Percentiles rank a stretch among this genome's conserved stretches.
Conservation (phyloP, 2,113 vertebrate species). For the Theristicus caerulescens region DNA sequence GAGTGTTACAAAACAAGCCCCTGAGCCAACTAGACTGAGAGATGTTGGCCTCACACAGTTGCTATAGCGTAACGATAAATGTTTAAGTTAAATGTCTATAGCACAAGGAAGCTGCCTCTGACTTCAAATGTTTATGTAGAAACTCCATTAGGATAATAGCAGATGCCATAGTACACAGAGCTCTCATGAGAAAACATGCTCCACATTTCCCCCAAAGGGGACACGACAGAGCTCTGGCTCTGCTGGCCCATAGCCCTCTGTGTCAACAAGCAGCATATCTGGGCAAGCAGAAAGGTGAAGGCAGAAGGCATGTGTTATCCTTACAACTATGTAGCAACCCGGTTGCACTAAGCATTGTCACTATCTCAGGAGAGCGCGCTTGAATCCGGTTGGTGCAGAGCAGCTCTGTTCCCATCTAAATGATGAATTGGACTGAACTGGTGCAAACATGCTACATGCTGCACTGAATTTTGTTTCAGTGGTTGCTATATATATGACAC, state of each 20-base stretch:
- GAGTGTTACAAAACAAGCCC: slow-evolving; percentile 63
- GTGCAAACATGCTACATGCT: rapidly evolving
- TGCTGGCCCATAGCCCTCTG: background rate
- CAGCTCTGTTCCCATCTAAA: background rate
- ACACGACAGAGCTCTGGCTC: rapidly evolving
- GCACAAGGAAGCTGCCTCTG: slow-evolving; percentile 3
- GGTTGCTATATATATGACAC: background rate
- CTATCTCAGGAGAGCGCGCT: rapidly evolving
- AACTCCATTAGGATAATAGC: background rate
- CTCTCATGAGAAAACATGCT: background rate
- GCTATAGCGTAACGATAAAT: slow-evolving; percentile 28
- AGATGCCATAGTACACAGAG: background rate
- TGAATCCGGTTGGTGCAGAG: rapidly evolving
- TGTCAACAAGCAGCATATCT: background rate
- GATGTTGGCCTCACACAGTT: slow-evolving; percentile 46
- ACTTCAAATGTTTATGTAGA: slow-evolving; percentile 5
- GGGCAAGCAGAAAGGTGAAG: background rate
- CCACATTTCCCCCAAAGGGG: background rate
- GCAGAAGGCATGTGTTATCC: background rate
- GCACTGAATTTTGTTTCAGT: background rate
- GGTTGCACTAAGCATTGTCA: rapidly evolving
- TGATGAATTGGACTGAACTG: rapidly evolving
- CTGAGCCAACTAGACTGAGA: slow-evolving; percentile 58
- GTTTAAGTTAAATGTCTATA: slow-evolving; percentile 62
- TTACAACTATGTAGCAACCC: background rate